Percentiles rank a stretch among this genome's conserved stretches.
These are phyloP conservation scores for Pseudoips prasinana DNA, from an alignment of 2,888 invertebrate genomes.

Conservation along the genomic window DNA sequence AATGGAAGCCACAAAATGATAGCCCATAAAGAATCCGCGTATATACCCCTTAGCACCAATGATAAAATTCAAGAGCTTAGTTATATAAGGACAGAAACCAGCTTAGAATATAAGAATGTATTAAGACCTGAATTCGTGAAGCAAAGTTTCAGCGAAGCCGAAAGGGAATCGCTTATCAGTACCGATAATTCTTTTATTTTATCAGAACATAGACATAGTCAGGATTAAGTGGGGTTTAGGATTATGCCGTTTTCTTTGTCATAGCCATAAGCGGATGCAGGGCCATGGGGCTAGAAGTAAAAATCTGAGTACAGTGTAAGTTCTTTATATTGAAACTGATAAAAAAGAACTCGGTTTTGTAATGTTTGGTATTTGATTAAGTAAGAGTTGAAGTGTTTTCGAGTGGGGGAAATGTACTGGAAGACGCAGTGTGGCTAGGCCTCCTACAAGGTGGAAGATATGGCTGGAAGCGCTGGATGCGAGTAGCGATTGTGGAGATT, in stretches of 20 bases:
- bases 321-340: no score
- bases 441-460: no score
- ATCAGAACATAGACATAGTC: constrained; percentile 49
- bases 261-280: no score
- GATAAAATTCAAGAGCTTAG: constrained; percentile 44
- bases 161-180: constrained; percentile 60
- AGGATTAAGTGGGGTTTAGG: constrained; percentile 18
- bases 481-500: no score
- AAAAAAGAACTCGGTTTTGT: no score
- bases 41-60: constrained; percentile 45
- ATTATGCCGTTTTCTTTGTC: constrained; percentile 11
- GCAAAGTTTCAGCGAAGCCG: constrained; percentile 51
- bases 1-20: constrained; percentile 82
- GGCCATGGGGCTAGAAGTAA: no score
- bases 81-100: constrained; percentile 38
- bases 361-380: no score
- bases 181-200: constrained; percentile 68
- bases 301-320: no score
- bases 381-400: no score
- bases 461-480: no score
- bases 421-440: no score
- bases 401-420: no score
- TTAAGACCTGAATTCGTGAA: constrained; percentile 58
- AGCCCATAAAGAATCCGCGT: constrained; percentile 78
- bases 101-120: constrained; percentile 53